These are phyloP conservation scores for Cephalotes varians DNA, from an alignment of 2,888 invertebrate genomes.

Conservation along the genomic window DNA sequence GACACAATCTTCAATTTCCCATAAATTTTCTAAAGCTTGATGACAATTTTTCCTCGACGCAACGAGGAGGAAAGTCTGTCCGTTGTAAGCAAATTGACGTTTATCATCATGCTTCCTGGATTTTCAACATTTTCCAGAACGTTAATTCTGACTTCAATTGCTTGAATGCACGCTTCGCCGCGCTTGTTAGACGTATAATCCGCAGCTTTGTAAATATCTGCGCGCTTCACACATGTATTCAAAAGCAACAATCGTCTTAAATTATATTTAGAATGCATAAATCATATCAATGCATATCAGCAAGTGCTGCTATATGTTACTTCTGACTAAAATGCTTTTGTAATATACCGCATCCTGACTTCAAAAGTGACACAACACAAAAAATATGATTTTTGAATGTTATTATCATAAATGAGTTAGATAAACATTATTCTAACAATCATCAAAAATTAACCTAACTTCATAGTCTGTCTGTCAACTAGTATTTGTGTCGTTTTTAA, in stretches of 20 bases:
- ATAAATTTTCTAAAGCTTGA: constrained; percentile 14
- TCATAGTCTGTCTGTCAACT: too few relatives aligned
- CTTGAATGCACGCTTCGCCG: constrained; percentile 33
- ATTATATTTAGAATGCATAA: background rate
- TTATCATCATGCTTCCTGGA: constrained; percentile 50
- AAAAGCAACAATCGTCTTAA: background rate
- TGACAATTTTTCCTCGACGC: constrained; percentile 18
- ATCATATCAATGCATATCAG: too few relatives aligned
- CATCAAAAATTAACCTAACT: too few relatives aligned
- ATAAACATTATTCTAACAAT: too few relatives aligned
- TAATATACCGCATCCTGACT: too few relatives aligned
- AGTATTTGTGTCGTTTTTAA: too few relatives aligned
- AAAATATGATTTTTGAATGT: too few relatives aligned
- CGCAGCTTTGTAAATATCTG: constrained; percentile 53
- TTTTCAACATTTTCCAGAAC: constrained; percentile 69
- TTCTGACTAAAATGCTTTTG: background rate
- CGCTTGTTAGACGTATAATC: constrained; percentile 56
- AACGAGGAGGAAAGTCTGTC: constrained; percentile 12
- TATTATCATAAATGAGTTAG: too few relatives aligned
- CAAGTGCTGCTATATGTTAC: background rate
- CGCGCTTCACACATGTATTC: constrained; percentile 7
- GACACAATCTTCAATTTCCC: constrained; percentile 7
- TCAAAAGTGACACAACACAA: too few relatives aligned
- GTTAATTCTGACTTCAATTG: constrained; percentile 67
- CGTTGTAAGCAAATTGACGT: constrained; percentile 60